Base-by-base conservation (phyloP, 1,140 invertebrate species). In the Trichonephila clavata region DNA sequence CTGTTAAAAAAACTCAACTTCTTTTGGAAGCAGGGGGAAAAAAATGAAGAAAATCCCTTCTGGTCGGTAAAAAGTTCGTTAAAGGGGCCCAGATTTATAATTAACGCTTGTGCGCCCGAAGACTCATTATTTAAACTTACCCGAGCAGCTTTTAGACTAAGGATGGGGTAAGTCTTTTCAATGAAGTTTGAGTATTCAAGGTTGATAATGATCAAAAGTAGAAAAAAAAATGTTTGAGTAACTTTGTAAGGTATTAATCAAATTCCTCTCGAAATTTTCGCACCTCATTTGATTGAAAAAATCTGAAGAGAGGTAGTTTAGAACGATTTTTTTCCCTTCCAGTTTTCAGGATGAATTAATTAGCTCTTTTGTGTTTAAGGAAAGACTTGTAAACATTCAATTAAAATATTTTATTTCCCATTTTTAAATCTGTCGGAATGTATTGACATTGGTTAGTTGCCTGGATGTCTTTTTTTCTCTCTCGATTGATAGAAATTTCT, bases 161-260 rank as follows among this genome's bases (percentile, higher is more conserved):
- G 32, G 32, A 39, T 3, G 32, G 61, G 16, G 16, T 32, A 20
- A 39, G 27, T 77, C 14, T 77, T 77, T 77, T 16, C 14, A 77
- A 18, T 32, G 16, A 77, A 27, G 71, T 27, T 77, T 27, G 71
- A 1, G 16, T 77, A 77, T 77, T 39, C 27, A 16, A 77, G 27
- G 32, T 32, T 39, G 71, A 77, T 77, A 77, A 77, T 32, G 71
- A 77, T 77, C 71, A 7, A 77, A 39, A 18, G 32, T 18, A 32
- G 32, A 77, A 18, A 77, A 77, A 39, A 77, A 77, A 39, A 77
- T 39, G 71, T 77, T 77, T 77, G 71, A 21, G n/a, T 68, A 68
- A 68, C n/a, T 68, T 50, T 68, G 65, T 13, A 27, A 24, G 71
- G 16, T 27, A 77, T 77, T 77, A 77, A 77, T 77, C 71, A 77